Evolutionary conservation across 1,140 invertebrate genomes (phyloP).

Genomic region (Trachymyrmex septentrionalis): DNA sequence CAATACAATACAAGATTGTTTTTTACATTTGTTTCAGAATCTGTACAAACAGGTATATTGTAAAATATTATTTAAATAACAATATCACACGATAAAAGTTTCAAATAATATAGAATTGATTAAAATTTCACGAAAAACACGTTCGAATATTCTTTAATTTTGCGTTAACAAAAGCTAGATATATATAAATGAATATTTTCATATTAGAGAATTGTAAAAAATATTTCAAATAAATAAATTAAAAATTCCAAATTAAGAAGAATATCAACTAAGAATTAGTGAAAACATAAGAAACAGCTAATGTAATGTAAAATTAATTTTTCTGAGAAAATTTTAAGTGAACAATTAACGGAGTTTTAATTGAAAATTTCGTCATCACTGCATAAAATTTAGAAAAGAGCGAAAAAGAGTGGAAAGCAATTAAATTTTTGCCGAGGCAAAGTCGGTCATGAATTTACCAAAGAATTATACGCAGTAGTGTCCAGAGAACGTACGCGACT

Average conservation of each 20-base stretch:
- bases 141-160: background rate
- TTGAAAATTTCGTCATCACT: background rate
- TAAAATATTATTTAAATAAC: conserved; percentile 15
- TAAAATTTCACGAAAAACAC: background rate
- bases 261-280: conserved; percentile 12
- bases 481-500: conserved; percentile 13
- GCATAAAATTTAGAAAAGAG: conserved; percentile 11
- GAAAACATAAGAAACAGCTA: conserved; percentile 2
- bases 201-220: background rate
- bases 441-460: conserved; percentile 14
- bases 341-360: conserved; percentile 31
- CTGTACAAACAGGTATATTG: background rate
- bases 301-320: background rate
- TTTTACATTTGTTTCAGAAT: background rate
- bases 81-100: conserved; percentile 5
- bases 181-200: background rate
- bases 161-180: background rate
- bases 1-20: background rate
- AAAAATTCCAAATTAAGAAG: background rate
- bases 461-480: conserved; percentile 6
- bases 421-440: conserved; percentile 22
- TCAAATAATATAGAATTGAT: conserved; percentile 5
- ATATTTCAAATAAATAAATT: conserved; percentile 2
- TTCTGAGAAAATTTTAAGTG: background rate
- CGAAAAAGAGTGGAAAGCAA: conserved; percentile 29